Base-by-base conservation (phyloP, 1,140 invertebrate genomes). In the Drosophila orena region DNA sequence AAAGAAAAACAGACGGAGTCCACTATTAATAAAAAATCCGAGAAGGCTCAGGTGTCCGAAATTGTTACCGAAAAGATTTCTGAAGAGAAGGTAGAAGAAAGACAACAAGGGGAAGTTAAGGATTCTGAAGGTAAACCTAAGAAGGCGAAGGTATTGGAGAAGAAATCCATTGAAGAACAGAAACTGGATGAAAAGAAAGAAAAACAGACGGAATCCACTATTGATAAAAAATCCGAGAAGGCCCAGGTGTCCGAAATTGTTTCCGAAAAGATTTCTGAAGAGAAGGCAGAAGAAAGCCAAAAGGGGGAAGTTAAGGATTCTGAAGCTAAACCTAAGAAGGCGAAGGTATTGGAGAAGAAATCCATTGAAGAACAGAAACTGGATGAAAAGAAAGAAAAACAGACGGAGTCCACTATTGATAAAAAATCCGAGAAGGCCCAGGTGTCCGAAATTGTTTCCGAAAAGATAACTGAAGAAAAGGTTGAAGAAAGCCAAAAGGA, bases 81-180 rank as follows among this genome's bases (percentile, higher is more conserved):
- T 20, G 38, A 58, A 57, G 40, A 40, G 34, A 53, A 35, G 37
- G 22, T 2, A 12, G 14, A 53, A 30, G 57, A 68, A 10, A 27
- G 1, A 6, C 40, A 42, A 17, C 17, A 44, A 5, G 4, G 14
- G 8, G 64, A 38, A 0, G 27, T 59, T 14, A 59, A 66, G 44
- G 64, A 59, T 11, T 34, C 37, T 11, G 43, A 47, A 15, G 14
- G 24, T 30, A 61, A 61, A 15, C 5, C 35, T 2, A 30, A 77
- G 10, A 66, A 61, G 42, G 53, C 52, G 1, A 59, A 71, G 49
- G 14, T 42, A 4, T n/a, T 49, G 44, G 17, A 57, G 14, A 77
- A 68, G 24, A 40, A 59, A 49, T 44, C 34, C 30, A 46, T 65
- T 1, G 50, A 73, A 35, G 61, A 68, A 42, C 10, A 77, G n/a